Conservation (phyloP, 2,113 vertebrate genomes). For the Coreoperca whiteheadi region DNA sequence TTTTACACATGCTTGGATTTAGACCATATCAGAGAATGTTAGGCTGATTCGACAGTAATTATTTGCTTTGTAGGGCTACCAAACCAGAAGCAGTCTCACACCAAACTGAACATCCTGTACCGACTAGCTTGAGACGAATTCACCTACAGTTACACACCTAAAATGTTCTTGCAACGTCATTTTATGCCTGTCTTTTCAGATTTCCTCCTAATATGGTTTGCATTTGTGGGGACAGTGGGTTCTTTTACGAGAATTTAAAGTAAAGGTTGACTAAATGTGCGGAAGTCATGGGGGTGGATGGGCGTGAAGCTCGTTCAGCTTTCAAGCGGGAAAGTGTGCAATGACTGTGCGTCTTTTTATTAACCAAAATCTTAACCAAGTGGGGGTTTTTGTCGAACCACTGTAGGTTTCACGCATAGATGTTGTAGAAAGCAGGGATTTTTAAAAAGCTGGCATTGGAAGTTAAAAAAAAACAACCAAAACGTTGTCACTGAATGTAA, state of each 20-base stretch:
- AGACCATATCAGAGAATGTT: neutral
- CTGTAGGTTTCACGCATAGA: no score
- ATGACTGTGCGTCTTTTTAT: neutral
- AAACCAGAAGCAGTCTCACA: neutral
- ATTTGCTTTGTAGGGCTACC: neutral
- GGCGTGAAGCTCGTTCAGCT: neutral
- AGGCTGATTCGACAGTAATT: neutral
- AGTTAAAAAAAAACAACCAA: no score
- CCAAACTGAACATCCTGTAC: neutral
- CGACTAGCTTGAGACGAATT: neutral
- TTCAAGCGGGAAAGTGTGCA: neutral
- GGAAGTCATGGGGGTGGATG: neutral
- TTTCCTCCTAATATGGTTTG: neutral
- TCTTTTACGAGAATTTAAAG: neutral
- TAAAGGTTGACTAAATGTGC: neutral
- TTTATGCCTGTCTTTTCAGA: neutral
- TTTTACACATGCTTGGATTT: constrained; percentile 5
- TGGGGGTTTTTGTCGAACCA: neutral
- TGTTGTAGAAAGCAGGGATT: neutral
- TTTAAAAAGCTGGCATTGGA: neutral
- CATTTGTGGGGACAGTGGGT: neutral
- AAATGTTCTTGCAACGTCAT: neutral
- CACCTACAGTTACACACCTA: neutral
- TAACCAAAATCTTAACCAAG: neutral
- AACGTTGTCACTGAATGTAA: no score